Base-by-base conservation (phyloP, 1,140 invertebrate genomes). In the Hermatobates lingyangjiaoensis region DNA sequence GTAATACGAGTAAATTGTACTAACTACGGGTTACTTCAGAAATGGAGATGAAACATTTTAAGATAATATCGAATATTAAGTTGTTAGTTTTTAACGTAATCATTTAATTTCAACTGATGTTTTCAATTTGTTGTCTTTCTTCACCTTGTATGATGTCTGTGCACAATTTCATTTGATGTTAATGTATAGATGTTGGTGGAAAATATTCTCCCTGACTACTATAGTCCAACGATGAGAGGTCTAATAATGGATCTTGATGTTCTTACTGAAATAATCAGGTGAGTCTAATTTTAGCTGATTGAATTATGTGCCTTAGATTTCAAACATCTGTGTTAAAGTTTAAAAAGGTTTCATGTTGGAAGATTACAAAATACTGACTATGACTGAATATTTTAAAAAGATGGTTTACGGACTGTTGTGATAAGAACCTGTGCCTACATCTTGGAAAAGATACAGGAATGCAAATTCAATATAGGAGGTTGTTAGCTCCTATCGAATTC, bases 181-280 rank as follows among this genome's bases (percentile, higher is more conserved):
- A 44, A 18, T 46, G 49, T 45, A 3, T 15, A 54, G 52, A 34
- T 34, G 4, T 68, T 93, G 50, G 81, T 90, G n/a, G 85, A 89
- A 62, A 76, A 79, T 56, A 83, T 87, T 61, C 69, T 90, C 51
- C 87, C 87, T 21, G 80, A 85, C 64, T 93, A 90, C 71, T 92
- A 92, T 64, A 80, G 83, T 42, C 76, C 75, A 57, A 85, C 80
- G 34, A 92, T 94, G 87, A 75, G 81, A 54, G 88, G 87, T 38
- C 68, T 93, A 24, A 73, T 89, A 39, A 81, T 79, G 44, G 89
- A 94, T 64, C 82, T 91, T 55, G 84, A 84, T 59, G 85, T 91
- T 1, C 72, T 93, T 48, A 81, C 83, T 57, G 83, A 88, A 67
- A 67, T 92, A 60, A 77, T 92, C 26, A 75, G 65, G 76, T 77